Conservation (phyloP, 1,140 invertebrate species). For the Lepidurus apus region DNA sequence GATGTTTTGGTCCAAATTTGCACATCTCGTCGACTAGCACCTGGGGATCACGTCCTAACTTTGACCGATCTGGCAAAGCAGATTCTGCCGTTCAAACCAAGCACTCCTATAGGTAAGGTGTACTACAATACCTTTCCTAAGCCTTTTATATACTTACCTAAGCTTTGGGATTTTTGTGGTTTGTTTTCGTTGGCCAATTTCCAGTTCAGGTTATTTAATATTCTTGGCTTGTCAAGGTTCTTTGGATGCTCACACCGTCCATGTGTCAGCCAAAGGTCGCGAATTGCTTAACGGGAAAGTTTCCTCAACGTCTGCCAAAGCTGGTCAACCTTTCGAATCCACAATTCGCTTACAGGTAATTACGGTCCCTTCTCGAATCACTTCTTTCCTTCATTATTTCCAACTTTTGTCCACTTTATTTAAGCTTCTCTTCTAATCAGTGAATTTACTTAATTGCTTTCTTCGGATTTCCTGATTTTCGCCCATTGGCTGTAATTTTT, state of each 20-base stretch:
- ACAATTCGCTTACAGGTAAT: slow-evolving; percentile 35
- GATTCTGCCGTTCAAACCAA: slow-evolving; percentile 65
- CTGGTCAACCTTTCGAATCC: slow-evolving; percentile 37
- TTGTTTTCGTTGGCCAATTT: slow-evolving; percentile 25
- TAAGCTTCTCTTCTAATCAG: background rate
- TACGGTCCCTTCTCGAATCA: background rate
- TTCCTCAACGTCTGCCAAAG: slow-evolving; percentile 42
- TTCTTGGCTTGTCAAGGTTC: slow-evolving; percentile 44
- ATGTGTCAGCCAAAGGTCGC: slow-evolving; percentile 58
- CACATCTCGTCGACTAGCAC: slow-evolving; percentile 63
- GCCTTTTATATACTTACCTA: background rate
- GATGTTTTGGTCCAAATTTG: slow-evolving; percentile 71
- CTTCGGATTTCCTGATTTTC: background rate
- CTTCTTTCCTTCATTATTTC: background rate
- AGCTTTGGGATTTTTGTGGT: background rate
- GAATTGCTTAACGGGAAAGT: slow-evolving; percentile 42
- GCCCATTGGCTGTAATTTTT: slow-evolving; percentile 14
- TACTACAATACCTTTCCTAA: background rate
- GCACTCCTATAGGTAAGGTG: slow-evolving; percentile 63
- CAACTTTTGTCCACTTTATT: background rate
- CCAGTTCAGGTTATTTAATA: slow-evolving; percentile 7
- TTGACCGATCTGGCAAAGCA: slow-evolving; percentile 56
- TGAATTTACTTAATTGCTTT: background rate
- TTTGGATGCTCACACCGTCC: slow-evolving; percentile 50
- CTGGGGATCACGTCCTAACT: slow-evolving; percentile 65